phyloP scores from a whole-genome alignment of 2,113 vertebrate species.

The Limanda limanda region DNA sequence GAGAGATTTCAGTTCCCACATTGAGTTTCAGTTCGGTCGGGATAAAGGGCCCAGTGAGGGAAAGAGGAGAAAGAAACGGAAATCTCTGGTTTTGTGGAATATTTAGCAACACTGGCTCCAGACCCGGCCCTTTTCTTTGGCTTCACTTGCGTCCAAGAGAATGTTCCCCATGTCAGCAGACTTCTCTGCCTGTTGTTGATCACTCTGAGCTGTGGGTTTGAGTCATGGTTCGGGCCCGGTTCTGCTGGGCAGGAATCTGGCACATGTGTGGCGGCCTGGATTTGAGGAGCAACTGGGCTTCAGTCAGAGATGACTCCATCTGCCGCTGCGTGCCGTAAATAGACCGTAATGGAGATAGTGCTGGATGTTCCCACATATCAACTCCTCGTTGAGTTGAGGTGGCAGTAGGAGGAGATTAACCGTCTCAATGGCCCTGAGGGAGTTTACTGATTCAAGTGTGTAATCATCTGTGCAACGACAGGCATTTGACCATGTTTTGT shows the following conservation, averaged over 20 bases:
- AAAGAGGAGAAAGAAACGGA: constrained; percentile 15
- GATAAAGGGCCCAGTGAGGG: constrained; percentile 36
- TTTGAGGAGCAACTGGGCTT: constrained; percentile 14
- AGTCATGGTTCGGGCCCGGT: constrained; percentile 47
- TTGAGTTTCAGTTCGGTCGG: constrained; percentile 47
- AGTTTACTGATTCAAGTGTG: constrained; percentile 61
- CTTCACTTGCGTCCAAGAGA: constrained; percentile 59
- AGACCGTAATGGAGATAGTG: constrained; percentile 64
- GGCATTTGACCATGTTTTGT: constrained; percentile 56
- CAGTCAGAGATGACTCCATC: constrained; percentile 58
- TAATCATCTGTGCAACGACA: constrained; percentile 64
- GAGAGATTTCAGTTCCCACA: constrained; percentile 36
- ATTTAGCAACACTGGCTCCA: constrained; percentile 72
- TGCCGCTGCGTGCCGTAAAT: constrained; percentile 42
- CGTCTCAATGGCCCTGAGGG: constrained; percentile 52
- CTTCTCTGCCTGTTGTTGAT: constrained; percentile 46
- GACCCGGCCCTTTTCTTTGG: constrained; percentile 60
- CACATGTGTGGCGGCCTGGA: constrained; percentile 44
- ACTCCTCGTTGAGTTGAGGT: constrained; percentile 52
- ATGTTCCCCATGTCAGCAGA: constrained; percentile 72
- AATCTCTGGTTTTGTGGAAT: constrained; percentile 72
- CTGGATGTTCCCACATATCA: constrained; percentile 59
- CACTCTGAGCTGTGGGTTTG: constrained; percentile 65
- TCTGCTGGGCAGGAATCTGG: constrained; percentile 51
- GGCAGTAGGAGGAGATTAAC: constrained; percentile 56